Evolutionary conservation across 2,888 invertebrate species (phyloP), one percentile per base, ranked within the genome.

Genomic region (Seira musarum): DNA sequence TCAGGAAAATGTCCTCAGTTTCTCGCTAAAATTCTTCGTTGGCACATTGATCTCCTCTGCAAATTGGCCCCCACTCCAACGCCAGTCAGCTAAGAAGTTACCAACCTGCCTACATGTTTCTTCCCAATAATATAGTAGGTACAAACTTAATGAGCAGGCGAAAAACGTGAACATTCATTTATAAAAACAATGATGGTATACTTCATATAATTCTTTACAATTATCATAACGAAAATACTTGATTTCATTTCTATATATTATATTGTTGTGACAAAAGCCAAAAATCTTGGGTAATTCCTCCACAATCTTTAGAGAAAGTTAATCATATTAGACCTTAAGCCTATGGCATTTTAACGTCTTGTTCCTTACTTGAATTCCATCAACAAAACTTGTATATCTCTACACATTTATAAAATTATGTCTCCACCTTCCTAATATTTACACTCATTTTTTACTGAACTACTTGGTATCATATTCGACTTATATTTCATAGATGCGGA

Each of bases 41-140:
- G 91, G 80, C 90, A 91, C 75, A 93, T 98, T 72, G 90, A 90
- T 74, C 91, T 97, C 84, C 92, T 95, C 53, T 92, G 92, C 87
- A 93, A 94, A 87, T 90, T 97, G 88, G 94, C 95, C 69, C 97
- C 96, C 77, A 92, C 92, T 81, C 88, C 89, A 81, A 70, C 85
- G 21, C 40, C 72, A 17, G 64, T 65, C 10, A 73, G 61, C 64
- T 73, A 66, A 72, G 25, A 49, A 5, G 57, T 57, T 57, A 57
- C 57, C 57, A 13, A 57, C 57, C 40, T 40, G 57, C 17, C 40
- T 8, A 13, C 40, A 13, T 6, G 40, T 8, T 40, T 8, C 6
- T 40, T 13, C 13, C 40, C 40, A 40, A 40, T 40, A 57, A 57
- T n/a, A 15, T 57, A 57, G 57, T 15, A 57, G 15, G 17, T 13